Conservation (phyloP, 2,113 vertebrate species). For the Jacana jacana region DNA sequence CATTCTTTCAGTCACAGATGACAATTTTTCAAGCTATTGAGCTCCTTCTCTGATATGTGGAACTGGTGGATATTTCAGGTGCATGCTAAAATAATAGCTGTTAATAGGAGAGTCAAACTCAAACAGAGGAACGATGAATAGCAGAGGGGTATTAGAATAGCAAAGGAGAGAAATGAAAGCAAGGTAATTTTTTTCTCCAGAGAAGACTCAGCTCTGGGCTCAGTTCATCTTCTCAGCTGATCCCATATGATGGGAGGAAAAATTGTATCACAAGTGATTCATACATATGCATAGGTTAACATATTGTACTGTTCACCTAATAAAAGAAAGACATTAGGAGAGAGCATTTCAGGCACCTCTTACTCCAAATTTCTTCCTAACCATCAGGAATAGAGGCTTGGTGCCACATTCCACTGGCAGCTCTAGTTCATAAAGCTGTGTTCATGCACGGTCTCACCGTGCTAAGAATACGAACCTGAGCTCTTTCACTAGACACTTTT, state of each 20-base stretch:
- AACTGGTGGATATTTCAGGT: not conserved
- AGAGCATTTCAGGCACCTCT: not conserved
- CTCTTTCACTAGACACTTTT: not conserved
- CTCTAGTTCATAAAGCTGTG: not conserved
- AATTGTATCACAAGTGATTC: not conserved
- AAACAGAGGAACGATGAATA: not conserved
- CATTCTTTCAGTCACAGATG: not conserved
- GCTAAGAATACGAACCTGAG: not conserved
- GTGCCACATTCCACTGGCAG: not conserved
- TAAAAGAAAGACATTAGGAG: not conserved
- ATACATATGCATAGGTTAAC: not conserved
- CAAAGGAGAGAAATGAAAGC: not conserved
- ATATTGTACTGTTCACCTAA: not conserved
- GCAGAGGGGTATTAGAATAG: not conserved
- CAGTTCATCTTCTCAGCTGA: not conserved
- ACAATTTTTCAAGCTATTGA: not conserved
- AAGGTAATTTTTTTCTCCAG: not conserved
- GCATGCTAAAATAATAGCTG: not conserved
- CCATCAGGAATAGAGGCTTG: not conserved
- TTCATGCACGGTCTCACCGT: not conserved
- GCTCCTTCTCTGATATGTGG: not conserved
- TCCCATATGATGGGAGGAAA: not conserved
- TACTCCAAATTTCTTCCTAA: not conserved
- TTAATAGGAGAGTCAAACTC: not conserved
- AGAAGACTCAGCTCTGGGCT: not conserved